Evolutionary conservation across 2,888 invertebrate genomes (phyloP).

Genomic region (Disparrhopalites patrizii): DNA sequence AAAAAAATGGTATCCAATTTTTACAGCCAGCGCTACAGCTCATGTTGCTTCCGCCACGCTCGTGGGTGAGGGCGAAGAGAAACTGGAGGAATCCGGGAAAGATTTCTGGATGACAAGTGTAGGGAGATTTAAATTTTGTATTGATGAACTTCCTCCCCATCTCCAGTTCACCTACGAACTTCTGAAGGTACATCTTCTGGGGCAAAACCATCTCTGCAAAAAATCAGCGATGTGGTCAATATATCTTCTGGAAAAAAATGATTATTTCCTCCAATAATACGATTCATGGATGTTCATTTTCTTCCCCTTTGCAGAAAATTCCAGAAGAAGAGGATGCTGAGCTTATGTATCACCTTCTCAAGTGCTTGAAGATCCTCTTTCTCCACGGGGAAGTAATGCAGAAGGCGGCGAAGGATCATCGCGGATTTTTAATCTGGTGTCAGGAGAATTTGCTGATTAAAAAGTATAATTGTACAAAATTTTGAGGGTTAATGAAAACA

Average conservation of each 20-base stretch:
- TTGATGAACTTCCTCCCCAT: slow-evolving; percentile 85
- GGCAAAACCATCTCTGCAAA: no score
- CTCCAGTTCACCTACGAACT: slow-evolving; percentile 89
- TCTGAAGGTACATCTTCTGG: slow-evolving; percentile 63
- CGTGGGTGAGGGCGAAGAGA: slow-evolving; percentile 61
- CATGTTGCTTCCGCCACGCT: slow-evolving; percentile 72
- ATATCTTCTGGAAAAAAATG: no score
- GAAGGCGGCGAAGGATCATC: slow-evolving; percentile 79
- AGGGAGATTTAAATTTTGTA: slow-evolving; percentile 84
- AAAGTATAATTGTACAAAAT: slow-evolving; percentile 62
- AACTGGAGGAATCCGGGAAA: slow-evolving; percentile 59
- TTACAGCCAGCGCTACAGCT: slow-evolving; percentile 62
- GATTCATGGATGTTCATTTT: background rate
- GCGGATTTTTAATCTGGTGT: slow-evolving; percentile 91
- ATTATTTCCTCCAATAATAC: no score
- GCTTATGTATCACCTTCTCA: slow-evolving; percentile 85
- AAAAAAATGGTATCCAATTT: background rate
- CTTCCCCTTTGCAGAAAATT: slow-evolving; percentile 59
- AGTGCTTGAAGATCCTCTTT: slow-evolving; percentile 83
- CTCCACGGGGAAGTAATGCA: slow-evolving; percentile 90
- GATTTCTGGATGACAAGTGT: slow-evolving; percentile 91
- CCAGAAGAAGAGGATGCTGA: slow-evolving; percentile 68
- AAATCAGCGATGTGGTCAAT: no score
- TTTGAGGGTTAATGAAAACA: background rate
- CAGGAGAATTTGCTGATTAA: slow-evolving; percentile 92